Percentiles rank a stretch among this genome's conserved stretches.
Conservation (phyloP, 2,888 invertebrate genomes). For the Drosophila anceps region DNA sequence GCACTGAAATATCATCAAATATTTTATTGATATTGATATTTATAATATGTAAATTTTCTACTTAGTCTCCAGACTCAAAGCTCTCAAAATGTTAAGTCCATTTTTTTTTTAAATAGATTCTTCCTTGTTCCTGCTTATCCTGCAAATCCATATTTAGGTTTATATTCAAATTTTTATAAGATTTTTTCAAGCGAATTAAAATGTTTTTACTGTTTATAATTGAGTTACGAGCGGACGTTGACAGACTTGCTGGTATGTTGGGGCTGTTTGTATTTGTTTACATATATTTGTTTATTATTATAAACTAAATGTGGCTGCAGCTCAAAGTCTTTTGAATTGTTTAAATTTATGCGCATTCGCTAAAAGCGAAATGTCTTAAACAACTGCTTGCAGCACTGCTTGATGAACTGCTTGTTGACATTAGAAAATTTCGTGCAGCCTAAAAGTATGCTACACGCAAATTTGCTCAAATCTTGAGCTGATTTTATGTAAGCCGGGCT, state of each 20-base stretch:
- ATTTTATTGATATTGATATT: slow-evolving; percentile 56
- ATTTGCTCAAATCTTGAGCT: not conserved
- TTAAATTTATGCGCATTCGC: slow-evolving; percentile 35
- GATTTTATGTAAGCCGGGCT: not conserved
- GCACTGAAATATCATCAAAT: slow-evolving; percentile 39
- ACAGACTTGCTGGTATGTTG: not conserved
- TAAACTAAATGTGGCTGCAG: not conserved
- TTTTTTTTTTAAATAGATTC: slow-evolving; percentile 9
- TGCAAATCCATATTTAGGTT: slow-evolving; percentile 32
- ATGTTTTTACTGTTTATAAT: slow-evolving; percentile 18
- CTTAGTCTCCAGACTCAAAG: slow-evolving; percentile 22
- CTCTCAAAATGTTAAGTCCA: slow-evolving; percentile 21
- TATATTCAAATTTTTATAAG: slow-evolving; percentile 35
- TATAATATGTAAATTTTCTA: slow-evolving; percentile 29
- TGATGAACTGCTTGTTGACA: slow-evolving; percentile 27
- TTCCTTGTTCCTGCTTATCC: slow-evolving; percentile 8
- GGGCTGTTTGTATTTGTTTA: not conserved
- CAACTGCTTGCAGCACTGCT: slow-evolving; percentile 39
- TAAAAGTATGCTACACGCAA: slow-evolving; percentile 18
- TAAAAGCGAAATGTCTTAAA: not conserved
- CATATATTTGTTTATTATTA: not conserved
- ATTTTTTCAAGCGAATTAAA: slow-evolving; percentile 26
- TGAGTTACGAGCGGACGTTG: not conserved
- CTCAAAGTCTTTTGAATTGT: not conserved
- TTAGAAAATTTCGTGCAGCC: not conserved